Evolutionary conservation across 37 sponge, comb jelly and placozoan genomes (phyloP).

Genomic region (Crambe crambe): DNA sequence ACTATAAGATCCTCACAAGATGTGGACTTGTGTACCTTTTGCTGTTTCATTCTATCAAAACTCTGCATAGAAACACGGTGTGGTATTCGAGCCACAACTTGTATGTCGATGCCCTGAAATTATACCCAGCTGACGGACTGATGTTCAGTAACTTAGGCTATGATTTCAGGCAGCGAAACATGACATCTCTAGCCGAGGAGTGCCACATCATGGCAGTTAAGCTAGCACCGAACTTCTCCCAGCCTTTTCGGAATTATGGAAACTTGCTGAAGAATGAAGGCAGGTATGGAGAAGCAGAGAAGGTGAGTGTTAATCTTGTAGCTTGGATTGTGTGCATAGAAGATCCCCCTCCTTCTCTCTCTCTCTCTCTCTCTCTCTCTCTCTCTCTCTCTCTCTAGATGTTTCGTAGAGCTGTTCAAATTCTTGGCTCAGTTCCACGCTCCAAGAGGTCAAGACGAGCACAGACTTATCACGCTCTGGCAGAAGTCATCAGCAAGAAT

Average conservation of each 20-base stretch:
- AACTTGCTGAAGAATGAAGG: slow-evolving; percentile 48
- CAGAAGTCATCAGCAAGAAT: slow-evolving; percentile 4
- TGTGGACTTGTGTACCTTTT: slow-evolving; percentile 33
- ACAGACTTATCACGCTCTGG: slow-evolving; percentile 21
- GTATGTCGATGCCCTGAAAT: slow-evolving; percentile 59
- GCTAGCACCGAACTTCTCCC: slow-evolving; percentile 67
- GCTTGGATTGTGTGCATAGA: too few relatives aligned
- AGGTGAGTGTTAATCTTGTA: slow-evolving; percentile 16
- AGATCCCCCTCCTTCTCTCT: neutral
- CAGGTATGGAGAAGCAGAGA: slow-evolving; percentile 63
- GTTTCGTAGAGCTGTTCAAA: neutral
- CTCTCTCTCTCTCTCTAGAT: neutral
- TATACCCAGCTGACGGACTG: slow-evolving; percentile 74
- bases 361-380: neutral
- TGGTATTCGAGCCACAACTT: slow-evolving; percentile 67
- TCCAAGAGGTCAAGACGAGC: neutral
- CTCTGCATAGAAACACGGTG: slow-evolving; percentile 63
- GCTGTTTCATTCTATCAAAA: slow-evolving; percentile 53
- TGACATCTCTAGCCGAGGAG: slow-evolving; percentile 57
- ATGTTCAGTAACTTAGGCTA: slow-evolving; percentile 87
- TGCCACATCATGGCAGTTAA: slow-evolving; percentile 57
- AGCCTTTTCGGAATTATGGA: slow-evolving; percentile 83
- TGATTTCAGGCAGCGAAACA: slow-evolving; percentile 39
- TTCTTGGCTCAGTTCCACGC: neutral
- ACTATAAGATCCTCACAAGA: neutral